phyloP scores from a whole-genome alignment of 2,797 vertebrate genomes.

The Stomatorhinus walkeri region DNA sequence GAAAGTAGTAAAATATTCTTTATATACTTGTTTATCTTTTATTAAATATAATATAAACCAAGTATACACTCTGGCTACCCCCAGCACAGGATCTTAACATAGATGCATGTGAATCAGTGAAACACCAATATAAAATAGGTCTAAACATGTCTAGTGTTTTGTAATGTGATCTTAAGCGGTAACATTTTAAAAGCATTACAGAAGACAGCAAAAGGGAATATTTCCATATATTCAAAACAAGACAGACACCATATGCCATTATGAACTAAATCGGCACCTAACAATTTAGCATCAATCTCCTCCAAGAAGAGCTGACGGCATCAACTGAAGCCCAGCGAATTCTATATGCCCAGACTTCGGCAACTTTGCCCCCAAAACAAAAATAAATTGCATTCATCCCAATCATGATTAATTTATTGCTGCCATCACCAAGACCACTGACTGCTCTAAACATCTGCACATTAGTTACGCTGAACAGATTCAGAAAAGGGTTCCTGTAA shows the following conservation, averaged over 20 bases:
- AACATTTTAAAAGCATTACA: constrained; percentile 48
- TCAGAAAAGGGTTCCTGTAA: constrained; percentile 10
- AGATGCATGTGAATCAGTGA: constrained; percentile 67
- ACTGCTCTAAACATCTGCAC: constrained; percentile 7
- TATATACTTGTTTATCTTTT: constrained; percentile 41
- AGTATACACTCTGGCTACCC: constrained; percentile 61
- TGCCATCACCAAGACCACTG: constrained; percentile 44
- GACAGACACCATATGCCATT: constrained; percentile 46
- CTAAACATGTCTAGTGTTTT: constrained; percentile 80
- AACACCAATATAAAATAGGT: constrained; percentile 66
- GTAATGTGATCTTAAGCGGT: constrained; percentile 47
- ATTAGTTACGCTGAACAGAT: constrained; percentile 7
- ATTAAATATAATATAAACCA: constrained; percentile 57
- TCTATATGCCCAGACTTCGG: constrained; percentile 1
- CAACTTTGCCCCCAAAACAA: constrained; percentile 26
- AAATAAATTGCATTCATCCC: constrained; percentile 24
- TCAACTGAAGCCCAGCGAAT: not conserved
- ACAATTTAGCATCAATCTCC: not conserved
- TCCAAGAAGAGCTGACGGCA: not conserved
- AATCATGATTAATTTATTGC: constrained; percentile 60
- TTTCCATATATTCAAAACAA: constrained; percentile 53
- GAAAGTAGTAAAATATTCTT: constrained; percentile 44
- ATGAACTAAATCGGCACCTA: constrained; percentile 18
- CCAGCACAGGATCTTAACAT: constrained; percentile 68
- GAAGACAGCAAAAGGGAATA: constrained; percentile 25